Evolutionary conservation across 53 echinoderm and acorn worm species (phyloP).

Genomic region (Holothuria scabra): DNA sequence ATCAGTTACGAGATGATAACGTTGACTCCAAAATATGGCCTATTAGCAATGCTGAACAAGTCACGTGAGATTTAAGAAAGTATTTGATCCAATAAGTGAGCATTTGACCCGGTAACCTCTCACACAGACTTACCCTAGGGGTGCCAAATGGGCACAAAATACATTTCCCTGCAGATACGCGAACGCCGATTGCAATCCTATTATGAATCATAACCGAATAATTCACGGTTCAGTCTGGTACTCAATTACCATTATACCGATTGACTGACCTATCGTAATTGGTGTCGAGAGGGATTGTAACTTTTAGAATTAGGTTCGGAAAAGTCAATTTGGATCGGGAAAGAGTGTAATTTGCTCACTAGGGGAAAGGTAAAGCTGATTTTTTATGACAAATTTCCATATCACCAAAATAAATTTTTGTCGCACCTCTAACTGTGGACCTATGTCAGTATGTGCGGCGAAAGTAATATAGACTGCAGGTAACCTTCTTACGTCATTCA

Average conservation of each 20-base stretch:
- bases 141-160: too few relatives aligned
- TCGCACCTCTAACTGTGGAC: too few relatives aligned
- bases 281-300: constrained; percentile 30
- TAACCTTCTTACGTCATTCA: too few relatives aligned
- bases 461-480: too few relatives aligned
- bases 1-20: too few relatives aligned
- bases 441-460: too few relatives aligned
- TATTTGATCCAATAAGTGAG: background rate
- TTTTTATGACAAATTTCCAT: constrained; percentile 19
- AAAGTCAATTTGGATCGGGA: constrained; percentile 37
- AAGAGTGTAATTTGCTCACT: constrained; percentile 23
- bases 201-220: constrained; percentile 27
- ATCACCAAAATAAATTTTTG: too few relatives aligned
- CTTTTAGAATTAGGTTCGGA: constrained; percentile 19
- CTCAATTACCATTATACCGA: constrained; percentile 10
- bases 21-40: too few relatives aligned
- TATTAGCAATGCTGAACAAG: background rate
- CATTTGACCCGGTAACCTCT: constrained; percentile 7
- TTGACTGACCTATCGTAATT: constrained; percentile 35
- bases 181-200: background rate
- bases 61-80: constrained; percentile 2
- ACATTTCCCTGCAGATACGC: background rate
- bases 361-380: background rate
- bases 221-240: background rate
- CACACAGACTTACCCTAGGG: too few relatives aligned